Evolutionary conservation across 2,888 invertebrate species (phyloP).

Genomic region (Cantharis rufa): DNA sequence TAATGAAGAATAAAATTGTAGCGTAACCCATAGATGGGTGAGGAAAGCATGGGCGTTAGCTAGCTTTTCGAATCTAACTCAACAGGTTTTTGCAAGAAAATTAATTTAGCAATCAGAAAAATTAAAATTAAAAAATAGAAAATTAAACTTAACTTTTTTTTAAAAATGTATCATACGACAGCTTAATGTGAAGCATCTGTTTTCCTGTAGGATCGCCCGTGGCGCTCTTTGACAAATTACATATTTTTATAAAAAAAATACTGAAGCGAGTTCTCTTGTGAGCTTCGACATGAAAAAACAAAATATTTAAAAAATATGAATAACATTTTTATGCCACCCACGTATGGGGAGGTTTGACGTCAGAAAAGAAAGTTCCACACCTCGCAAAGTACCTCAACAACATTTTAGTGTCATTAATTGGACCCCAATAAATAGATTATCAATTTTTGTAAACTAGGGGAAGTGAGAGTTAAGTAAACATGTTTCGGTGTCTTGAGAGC

Average conservation of each 20-base stretch:
- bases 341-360: background rate
- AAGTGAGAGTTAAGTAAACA: background rate
- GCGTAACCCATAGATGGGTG: too few species aligned
- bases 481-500: background rate
- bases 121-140: too few species aligned
- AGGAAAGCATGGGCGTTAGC: too few species aligned
- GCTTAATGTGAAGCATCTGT: too few species aligned
- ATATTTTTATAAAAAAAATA: too few species aligned
- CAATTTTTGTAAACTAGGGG: background rate
- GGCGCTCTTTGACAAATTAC: background rate
- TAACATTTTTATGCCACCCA: background rate
- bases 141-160: too few species aligned
- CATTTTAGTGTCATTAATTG: background rate
- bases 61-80: too few species aligned
- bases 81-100: too few species aligned
- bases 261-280: too few species aligned
- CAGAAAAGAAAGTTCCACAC: background rate
- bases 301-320: background rate
- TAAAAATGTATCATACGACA: too few species aligned
- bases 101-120: too few species aligned
- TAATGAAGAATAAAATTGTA: too few species aligned
- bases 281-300: background rate
- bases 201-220: background rate
- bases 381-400: background rate
- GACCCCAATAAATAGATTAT: background rate